Percentiles rank a stretch among this genome's conserved stretches.
phyloP scores from a whole-genome alignment of 2,113 vertebrate genomes.

The Falcunculus frontatus region DNA sequence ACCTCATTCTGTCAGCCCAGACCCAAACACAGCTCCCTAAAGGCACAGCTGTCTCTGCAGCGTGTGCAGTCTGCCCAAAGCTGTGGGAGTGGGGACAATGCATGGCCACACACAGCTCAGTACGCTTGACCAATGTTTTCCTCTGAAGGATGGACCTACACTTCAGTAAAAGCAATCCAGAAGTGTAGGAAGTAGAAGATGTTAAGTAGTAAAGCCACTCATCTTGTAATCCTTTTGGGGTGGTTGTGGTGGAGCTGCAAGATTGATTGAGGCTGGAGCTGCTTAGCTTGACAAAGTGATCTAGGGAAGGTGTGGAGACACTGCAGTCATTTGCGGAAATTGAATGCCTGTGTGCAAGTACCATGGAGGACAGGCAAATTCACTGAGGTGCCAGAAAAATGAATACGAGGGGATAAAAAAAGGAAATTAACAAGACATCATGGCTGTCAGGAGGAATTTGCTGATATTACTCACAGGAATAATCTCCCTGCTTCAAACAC shows the following conservation, averaged over 20 bases:
- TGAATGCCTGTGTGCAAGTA: neutral
- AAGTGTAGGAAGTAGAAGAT: neutral
- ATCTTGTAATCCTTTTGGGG: neutral
- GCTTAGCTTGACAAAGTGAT: neutral
- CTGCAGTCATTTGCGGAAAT: neutral
- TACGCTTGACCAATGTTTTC: neutral
- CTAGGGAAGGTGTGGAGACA: neutral
- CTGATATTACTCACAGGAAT: neutral
- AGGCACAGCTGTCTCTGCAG: neutral
- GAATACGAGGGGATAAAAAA: neutral
- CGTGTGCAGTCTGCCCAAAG: neutral
- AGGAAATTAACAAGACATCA: neutral
- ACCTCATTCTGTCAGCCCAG: neutral
- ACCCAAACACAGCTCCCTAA: neutral
- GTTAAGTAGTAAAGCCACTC: neutral
- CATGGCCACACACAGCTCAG: neutral
- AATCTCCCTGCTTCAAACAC: neutral
- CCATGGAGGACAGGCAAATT: neutral
- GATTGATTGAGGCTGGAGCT: neutral
- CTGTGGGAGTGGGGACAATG: neutral
- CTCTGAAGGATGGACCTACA: neutral
- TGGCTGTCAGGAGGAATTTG: neutral
- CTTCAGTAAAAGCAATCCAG: neutral
- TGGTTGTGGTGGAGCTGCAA: neutral
- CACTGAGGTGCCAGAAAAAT: neutral